Conservation (phyloP, 2,888 invertebrate species). For the Maniola hyperantus region DNA sequence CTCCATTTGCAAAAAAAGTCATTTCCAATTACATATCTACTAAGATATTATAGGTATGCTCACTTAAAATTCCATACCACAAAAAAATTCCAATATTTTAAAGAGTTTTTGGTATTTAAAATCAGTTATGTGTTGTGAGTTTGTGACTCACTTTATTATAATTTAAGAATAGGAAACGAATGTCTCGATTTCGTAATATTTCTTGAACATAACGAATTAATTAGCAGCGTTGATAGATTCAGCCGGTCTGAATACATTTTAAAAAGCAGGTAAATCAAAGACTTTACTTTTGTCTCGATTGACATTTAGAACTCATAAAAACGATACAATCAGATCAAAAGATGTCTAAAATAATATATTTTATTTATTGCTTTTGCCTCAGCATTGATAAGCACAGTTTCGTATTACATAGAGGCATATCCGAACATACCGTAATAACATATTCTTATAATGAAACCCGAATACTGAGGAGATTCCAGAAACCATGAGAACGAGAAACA, state of each 20-base stretch:
- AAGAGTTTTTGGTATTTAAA: neutral
- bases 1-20: neutral
- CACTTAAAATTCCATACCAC: neutral
- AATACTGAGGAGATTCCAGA: constrained; percentile 44
- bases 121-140: neutral
- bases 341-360: constrained; percentile 17
- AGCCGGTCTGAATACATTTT: neutral
- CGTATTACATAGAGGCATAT: constrained; percentile 19
- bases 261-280: neutral
- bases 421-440: constrained; percentile 23
- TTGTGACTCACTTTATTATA: neutral
- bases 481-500: constrained; percentile 47
- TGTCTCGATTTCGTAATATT: constrained; percentile 47
- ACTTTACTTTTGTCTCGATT: neutral
- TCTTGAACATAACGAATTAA: neutral
- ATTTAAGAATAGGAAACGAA: constrained; percentile 1
- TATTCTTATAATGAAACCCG: constrained; percentile 34
- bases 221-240: neutral
- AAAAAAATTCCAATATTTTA: neutral
- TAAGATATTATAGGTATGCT: too few species aligned
- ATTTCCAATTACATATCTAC: neutral
- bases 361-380: constrained; percentile 8
- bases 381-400: constrained; percentile 16
- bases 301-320: constrained; percentile 42
- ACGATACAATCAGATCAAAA: constrained; percentile 15